Conservation (phyloP, 2,888 invertebrate genomes). For the Scaptodrosophila latifasciaeformis region DNA sequence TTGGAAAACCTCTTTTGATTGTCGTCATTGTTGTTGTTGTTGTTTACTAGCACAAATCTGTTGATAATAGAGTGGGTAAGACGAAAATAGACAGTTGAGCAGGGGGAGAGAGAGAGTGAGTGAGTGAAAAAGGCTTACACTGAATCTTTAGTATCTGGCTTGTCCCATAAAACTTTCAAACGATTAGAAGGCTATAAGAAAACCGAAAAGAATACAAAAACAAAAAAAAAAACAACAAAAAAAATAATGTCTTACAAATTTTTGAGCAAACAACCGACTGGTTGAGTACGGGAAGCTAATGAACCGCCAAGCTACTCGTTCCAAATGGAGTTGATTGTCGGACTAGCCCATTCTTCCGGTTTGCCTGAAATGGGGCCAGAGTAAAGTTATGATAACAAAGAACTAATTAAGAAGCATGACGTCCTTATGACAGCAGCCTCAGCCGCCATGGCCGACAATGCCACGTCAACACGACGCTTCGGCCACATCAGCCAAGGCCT, state of each 20-base stretch:
- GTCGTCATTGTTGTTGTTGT: neutral
- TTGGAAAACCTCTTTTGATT: neutral
- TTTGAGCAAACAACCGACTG: neutral
- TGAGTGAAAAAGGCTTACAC: neutral
- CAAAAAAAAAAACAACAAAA: too few species aligned
- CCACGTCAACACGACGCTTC: neutral
- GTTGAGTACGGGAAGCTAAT: conserved; percentile 1
- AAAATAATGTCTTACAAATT: too few species aligned
- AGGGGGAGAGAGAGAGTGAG: too few species aligned
- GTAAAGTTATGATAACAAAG: conserved; percentile 64
- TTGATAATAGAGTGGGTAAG: conserved; percentile 6
- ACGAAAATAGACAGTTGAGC: too few species aligned
- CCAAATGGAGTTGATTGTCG: neutral
- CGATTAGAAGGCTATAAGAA: too few species aligned
- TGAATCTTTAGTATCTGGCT: neutral
- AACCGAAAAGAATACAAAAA: too few species aligned
- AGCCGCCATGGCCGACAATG: conserved; percentile 8
- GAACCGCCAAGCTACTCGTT: neutral
- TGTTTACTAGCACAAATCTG: conserved; percentile 23
- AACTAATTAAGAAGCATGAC: conserved; percentile 69
- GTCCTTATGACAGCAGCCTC: conserved; percentile 51
- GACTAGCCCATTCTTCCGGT: neutral
- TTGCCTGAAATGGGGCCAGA: conserved; percentile 11
- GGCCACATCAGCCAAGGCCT: neutral
- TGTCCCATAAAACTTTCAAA: neutral